Percentiles rank a stretch among this genome's conserved stretches.
Evolutionary conservation across 2,888 invertebrate species (phyloP).

Genomic region (Lasioglossum zephyrum): DNA sequence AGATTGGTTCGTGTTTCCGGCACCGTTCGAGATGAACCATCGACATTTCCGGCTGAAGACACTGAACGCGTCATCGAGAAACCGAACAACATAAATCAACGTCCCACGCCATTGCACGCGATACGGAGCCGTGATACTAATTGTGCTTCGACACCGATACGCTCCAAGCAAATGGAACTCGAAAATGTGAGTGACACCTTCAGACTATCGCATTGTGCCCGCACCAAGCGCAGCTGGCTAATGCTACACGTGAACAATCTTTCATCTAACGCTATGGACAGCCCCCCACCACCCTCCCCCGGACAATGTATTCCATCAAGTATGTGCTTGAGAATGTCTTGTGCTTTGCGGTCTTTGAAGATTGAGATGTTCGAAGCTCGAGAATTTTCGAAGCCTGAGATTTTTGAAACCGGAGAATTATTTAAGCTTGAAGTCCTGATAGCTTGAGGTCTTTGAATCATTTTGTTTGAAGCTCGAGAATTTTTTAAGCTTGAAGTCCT

Average conservation of each 20-base stretch:
- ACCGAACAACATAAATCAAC: conserved; percentile 23
- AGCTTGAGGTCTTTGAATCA: too few relatives aligned
- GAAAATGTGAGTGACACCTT: background rate
- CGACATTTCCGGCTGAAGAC: background rate
- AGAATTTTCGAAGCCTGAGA: too few relatives aligned
- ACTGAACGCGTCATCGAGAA: background rate
- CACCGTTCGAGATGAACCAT: background rate
- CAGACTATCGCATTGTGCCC: background rate
- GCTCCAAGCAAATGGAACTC: conserved; percentile 6
- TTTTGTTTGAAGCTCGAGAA: too few relatives aligned
- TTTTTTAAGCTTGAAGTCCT: too few relatives aligned
- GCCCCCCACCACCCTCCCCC: too few relatives aligned
- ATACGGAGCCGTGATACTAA: background rate
- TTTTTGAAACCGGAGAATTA: too few relatives aligned
- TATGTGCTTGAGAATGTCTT: too few relatives aligned
- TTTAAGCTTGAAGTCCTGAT: too few relatives aligned
- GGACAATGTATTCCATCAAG: background rate
- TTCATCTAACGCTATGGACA: background rate
- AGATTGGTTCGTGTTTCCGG: background rate
- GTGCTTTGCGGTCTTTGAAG: too few relatives aligned
- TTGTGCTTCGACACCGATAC: background rate
- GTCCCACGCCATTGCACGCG: conserved; percentile 13
- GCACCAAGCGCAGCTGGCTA: background rate
- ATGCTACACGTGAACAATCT: background rate
- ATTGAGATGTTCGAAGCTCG: too few relatives aligned